These are phyloP conservation scores for Pipistrellus kuhlii DNA, from an alignment of 2,797 vertebrate species.

Conservation along the genomic window DNA sequence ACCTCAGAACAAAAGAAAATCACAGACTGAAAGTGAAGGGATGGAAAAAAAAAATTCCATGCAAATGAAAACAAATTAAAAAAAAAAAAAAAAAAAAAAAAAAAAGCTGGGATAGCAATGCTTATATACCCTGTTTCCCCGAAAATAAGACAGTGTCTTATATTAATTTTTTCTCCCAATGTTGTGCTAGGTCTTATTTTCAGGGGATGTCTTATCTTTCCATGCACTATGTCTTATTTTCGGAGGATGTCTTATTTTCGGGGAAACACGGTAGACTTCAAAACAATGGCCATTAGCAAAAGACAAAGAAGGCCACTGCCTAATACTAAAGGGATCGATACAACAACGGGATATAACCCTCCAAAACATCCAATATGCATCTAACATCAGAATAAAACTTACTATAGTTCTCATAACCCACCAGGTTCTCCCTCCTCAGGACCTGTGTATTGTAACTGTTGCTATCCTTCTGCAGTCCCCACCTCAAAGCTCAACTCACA, in stretches of 20 bases:
- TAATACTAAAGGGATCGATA: neutral
- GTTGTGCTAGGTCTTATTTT: no score
- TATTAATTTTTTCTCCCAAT: no score
- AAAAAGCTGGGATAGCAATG: neutral
- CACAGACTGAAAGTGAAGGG: neutral
- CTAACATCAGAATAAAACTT: neutral
- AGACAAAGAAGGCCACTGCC: neutral
- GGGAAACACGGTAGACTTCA: neutral
- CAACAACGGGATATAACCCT: neutral
- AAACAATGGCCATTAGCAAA: neutral
- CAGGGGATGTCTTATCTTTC: no score
- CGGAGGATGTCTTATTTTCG: no score
- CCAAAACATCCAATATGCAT: neutral
- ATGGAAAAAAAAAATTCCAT: neutral
- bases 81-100: no score
- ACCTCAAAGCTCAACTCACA: constrained; percentile 6
- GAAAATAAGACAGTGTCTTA: no score
- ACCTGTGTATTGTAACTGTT: constrained; percentile 1
- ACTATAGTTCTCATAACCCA: neutral
- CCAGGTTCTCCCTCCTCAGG: neutral
- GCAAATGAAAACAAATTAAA: neutral
- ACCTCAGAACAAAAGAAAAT: neutral
- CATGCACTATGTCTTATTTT: no score
- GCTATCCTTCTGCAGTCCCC: neutral
- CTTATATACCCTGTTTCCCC: neutral